Evolutionary conservation across 2,797 vertebrate genomes (phyloP).

Genomic region (Hirundo rustica): DNA sequence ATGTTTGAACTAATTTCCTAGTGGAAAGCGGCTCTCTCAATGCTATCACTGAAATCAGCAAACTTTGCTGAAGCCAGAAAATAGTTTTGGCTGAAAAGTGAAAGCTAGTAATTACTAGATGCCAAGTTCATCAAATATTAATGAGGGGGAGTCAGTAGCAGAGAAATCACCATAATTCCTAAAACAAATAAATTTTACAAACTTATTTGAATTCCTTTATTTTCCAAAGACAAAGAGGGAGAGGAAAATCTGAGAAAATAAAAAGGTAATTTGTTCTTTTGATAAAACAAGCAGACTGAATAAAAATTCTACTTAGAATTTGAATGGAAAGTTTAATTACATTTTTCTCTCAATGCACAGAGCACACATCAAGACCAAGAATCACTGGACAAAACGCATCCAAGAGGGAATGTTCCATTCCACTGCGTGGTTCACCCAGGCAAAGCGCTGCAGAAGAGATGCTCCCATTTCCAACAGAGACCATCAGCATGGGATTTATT

Average conservation of each 20-base stretch:
- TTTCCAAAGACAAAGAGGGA: not conserved
- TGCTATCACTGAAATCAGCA: not conserved
- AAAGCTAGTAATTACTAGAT: slow-evolving; percentile 40
- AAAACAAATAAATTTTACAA: not conserved
- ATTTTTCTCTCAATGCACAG: not conserved
- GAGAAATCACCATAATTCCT: slow-evolving; percentile 4
- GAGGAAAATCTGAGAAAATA: not conserved
- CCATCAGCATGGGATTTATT: not conserved
- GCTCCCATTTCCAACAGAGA: not conserved
- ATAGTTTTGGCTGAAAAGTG: slow-evolving; percentile 22
- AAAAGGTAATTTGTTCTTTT: not conserved
- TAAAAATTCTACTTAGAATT: not conserved
- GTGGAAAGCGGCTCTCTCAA: not conserved
- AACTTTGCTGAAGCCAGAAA: slow-evolving; percentile 16
- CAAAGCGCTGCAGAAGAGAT: not conserved
- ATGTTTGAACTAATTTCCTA: not conserved
- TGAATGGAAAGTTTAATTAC: not conserved
- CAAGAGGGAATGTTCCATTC: not conserved
- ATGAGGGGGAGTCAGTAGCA: not conserved
- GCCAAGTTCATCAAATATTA: slow-evolving; percentile 48
- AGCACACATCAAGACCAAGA: not conserved
- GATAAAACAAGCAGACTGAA: not conserved
- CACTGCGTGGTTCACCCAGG: not conserved
- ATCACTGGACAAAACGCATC: not conserved
- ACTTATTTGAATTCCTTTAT: not conserved